phyloP scores from a whole-genome alignment of 92 coral and sea anemone genomes.

The Galaxea fascicularis region DNA sequence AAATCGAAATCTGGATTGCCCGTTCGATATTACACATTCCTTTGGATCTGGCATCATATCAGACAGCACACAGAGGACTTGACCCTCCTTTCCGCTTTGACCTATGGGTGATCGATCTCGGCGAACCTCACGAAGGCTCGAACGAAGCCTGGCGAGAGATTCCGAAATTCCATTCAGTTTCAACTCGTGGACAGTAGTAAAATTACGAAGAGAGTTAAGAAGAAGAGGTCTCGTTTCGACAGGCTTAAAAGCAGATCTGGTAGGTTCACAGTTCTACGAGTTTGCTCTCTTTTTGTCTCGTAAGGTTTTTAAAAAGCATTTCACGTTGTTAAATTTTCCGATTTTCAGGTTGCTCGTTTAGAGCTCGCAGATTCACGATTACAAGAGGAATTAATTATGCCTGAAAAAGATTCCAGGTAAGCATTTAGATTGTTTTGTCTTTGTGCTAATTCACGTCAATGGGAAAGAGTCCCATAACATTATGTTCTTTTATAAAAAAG shows the following conservation, averaged over 20 bases:
- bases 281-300: neutral
- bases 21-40: neutral
- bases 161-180: conserved; percentile 65
- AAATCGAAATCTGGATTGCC: neutral
- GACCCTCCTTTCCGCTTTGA: conserved; percentile 3
- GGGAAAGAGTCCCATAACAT: neutral
- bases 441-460: too few relatives aligned
- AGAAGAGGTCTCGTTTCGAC: conserved; percentile 62
- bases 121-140: conserved; percentile 78
- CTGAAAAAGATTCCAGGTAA: conserved; percentile 32
- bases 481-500: neutral
- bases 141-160: conserved; percentile 73
- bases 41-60: conserved; percentile 11
- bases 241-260: conserved; percentile 93
- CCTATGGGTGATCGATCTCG: conserved; percentile 81
- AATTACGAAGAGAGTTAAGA: conserved; percentile 80
- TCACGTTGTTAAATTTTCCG: neutral
- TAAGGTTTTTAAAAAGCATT: neutral
- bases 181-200: conserved; percentile 79
- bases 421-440: neutral
- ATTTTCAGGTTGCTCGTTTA: conserved; percentile 63
- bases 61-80: neutral
- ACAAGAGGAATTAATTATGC: conserved; percentile 49
- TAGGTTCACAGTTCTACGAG: conserved; percentile 22
- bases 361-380: conserved; percentile 32